These are phyloP conservation scores for Patella ulyssiponensis DNA, from an alignment of 2,888 invertebrate species.

Conservation along the genomic window DNA sequence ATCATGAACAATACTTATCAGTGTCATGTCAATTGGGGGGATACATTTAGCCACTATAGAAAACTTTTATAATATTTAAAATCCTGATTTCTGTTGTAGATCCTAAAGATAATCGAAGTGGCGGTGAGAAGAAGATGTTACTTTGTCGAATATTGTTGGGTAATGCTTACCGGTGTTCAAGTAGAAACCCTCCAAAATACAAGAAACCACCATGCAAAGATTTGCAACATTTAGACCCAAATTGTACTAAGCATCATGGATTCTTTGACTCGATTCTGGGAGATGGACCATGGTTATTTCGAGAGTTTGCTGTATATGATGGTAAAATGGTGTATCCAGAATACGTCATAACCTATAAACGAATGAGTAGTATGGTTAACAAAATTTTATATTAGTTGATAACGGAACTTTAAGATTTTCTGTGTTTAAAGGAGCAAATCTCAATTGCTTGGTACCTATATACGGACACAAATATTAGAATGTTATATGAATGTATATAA, in stretches of 20 bases:
- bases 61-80: too few species aligned
- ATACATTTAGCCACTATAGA: too few species aligned
- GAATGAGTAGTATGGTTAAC: slow-evolving; percentile 22
- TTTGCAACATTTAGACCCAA: slow-evolving; percentile 26
- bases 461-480: too few species aligned
- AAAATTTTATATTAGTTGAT: too few species aligned
- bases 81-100: slow-evolving; percentile 34
- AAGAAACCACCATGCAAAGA: slow-evolving; percentile 42
- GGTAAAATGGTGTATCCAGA: slow-evolving; percentile 51
- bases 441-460: too few species aligned
- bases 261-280: slow-evolving; percentile 49
- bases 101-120: slow-evolving; percentile 31
- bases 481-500: too few species aligned
- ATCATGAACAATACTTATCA: too few species aligned
- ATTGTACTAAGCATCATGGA: slow-evolving; percentile 33
- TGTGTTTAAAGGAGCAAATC: too few species aligned
- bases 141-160: slow-evolving; percentile 48
- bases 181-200: slow-evolving; percentile 41
- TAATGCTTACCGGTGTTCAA: slow-evolving; percentile 19
- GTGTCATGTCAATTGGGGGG: too few species aligned
- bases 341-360: slow-evolving; percentile 52
- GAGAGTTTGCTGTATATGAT: slow-evolving; percentile 56
- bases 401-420: too few species aligned
- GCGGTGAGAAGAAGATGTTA: slow-evolving; percentile 43
- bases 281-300: slow-evolving; percentile 42